Evolutionary conservation across 2,113 vertebrate genomes (phyloP).

Genomic region (Marmota flaviventris): DNA sequence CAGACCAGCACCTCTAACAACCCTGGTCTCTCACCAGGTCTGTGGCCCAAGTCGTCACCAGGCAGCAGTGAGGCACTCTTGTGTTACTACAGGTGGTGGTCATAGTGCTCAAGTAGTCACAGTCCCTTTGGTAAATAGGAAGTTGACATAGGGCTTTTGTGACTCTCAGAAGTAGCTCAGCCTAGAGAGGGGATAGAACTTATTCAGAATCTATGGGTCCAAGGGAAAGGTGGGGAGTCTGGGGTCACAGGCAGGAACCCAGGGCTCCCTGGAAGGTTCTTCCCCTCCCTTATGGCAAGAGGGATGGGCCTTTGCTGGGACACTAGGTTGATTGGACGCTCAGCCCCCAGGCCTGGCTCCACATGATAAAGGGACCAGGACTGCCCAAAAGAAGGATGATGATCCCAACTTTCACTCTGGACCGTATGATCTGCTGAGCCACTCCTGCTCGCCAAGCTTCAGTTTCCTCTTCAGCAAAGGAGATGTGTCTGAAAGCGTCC

Average conservation of each 20-base stretch:
- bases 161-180: not conserved
- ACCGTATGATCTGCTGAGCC: not conserved
- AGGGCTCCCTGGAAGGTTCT: not conserved
- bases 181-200: not conserved
- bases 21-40: not conserved
- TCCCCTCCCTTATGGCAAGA: too few species aligned
- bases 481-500: not conserved
- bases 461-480: not conserved
- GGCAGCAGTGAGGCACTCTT: not conserved
- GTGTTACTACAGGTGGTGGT: rapidly evolving
- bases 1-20: not conserved
- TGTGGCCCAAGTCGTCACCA: not conserved
- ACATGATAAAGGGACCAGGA: not conserved
- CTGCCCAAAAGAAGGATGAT: not conserved
- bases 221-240: not conserved
- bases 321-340: not conserved
- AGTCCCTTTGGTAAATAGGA: not conserved
- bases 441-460: not conserved
- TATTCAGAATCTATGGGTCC: not conserved
- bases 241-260: not conserved
- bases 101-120: not conserved
- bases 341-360: too few species aligned
- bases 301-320: not conserved
- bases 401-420: not conserved
- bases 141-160: not conserved